phyloP scores from a whole-genome alignment of 2,113 vertebrate species.

The Trematocara macrostoma region DNA sequence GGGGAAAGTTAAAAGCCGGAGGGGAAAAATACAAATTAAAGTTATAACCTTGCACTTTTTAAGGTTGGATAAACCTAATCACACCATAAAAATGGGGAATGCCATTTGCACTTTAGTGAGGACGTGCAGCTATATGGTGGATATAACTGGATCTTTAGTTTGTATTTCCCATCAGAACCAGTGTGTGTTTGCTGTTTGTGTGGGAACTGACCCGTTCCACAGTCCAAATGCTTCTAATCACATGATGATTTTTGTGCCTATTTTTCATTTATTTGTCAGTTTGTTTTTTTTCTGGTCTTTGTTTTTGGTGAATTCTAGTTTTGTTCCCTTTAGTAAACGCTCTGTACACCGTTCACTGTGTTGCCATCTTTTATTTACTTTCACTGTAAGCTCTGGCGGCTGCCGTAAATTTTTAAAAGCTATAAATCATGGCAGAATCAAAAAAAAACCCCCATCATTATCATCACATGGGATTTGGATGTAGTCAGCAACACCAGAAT shows the following conservation, averaged over 20 bases:
- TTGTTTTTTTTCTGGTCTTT: neutral
- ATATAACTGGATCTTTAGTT: neutral
- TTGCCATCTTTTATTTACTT: neutral
- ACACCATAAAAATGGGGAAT: neutral
- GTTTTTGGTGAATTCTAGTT: neutral
- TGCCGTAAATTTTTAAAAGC: neutral
- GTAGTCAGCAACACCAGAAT: neutral
- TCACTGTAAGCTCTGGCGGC: rapidly evolving
- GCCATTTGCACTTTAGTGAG: neutral
- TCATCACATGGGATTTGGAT: neutral
- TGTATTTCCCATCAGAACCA: neutral
- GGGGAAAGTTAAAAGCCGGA: neutral
- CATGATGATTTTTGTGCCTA: neutral
- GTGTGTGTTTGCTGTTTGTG: neutral
- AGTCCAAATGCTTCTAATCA: neutral
- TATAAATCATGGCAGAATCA: rapidly evolving
- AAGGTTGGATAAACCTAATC: neutral
- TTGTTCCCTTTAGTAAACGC: neutral
- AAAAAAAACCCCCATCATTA: no score
- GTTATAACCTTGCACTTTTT: neutral
- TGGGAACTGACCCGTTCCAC: neutral
- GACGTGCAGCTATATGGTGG: neutral
- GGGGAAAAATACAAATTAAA: neutral
- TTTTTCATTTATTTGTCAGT: neutral
- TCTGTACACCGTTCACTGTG: neutral